Percentiles rank a stretch among this genome's conserved stretches.
Evolutionary conservation across 1,140 invertebrate genomes (phyloP).

Genomic region (Drosophila novamexicana): DNA sequence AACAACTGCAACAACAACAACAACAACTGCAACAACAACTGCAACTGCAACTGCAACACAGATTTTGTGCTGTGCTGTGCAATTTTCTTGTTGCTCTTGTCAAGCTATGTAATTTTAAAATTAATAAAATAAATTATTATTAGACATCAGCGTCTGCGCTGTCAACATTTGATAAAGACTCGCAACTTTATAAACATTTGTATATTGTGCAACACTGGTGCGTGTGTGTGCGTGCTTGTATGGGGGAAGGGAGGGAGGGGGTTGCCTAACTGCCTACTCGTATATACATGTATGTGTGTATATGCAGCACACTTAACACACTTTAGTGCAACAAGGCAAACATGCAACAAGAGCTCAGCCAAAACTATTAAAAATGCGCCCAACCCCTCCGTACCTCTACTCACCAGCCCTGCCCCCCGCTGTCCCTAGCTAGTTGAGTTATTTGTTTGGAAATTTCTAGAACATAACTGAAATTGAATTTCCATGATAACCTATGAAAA

Average conservation of each 20-base stretch:
- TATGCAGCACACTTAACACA: constrained; percentile 40
- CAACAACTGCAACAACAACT: constrained; percentile 15
- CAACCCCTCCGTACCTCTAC: too few relatives aligned
- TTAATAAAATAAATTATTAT: constrained; percentile 83
- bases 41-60: constrained; percentile 22
- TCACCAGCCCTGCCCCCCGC: too few relatives aligned
- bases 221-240: background rate
- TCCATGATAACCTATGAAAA: background rate
- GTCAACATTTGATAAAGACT: constrained; percentile 66
- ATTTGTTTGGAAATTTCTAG: background rate
- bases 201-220: constrained; percentile 28
- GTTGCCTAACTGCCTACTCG: background rate
- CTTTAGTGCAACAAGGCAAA: constrained; percentile 23
- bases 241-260: background rate
- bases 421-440: background rate
- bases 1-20: constrained; percentile 4
- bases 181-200: constrained; percentile 48
- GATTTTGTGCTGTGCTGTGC: constrained; percentile 48
- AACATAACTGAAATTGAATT: background rate
- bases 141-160: constrained; percentile 52
- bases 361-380: background rate
- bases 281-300: background rate
- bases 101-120: constrained; percentile 71
- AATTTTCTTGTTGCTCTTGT: constrained; percentile 77
- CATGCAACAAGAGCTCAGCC: constrained; percentile 8